Conservation (phyloP, 2,888 invertebrate species). For the Phrixothrix hirtus region DNA sequence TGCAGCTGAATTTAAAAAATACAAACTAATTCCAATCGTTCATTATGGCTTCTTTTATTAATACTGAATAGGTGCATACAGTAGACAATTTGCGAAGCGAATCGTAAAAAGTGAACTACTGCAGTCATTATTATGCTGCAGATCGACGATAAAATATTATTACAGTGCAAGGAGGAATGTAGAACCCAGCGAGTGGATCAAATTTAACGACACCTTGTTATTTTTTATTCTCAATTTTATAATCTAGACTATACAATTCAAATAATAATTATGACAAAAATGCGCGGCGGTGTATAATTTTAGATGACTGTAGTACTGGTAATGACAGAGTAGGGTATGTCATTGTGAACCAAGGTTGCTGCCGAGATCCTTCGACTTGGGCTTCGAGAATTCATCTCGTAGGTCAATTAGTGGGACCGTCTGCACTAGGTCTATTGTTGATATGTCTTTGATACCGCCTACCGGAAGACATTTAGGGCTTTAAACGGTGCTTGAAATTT, state of each 20-base stretch:
- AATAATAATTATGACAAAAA: slow-evolving; percentile 54
- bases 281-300: slow-evolving; percentile 51
- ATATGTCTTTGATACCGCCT: not conserved
- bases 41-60: too few relatives aligned
- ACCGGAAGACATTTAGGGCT: slow-evolving; percentile 2
- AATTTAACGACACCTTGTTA: slow-evolving; percentile 47
- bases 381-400: slow-evolving; percentile 38
- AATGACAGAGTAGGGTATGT: slow-evolving; percentile 52
- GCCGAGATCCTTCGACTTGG: slow-evolving; percentile 46
- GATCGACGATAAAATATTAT: slow-evolving; percentile 36
- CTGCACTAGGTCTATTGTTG: slow-evolving; percentile 12
- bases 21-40: slow-evolving; percentile 13
- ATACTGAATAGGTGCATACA: too few relatives aligned
- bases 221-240: slow-evolving; percentile 45
- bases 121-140: slow-evolving; percentile 29
- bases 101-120: slow-evolving; percentile 25
- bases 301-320: slow-evolving; percentile 45
- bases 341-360: slow-evolving; percentile 49
- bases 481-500: not conserved
- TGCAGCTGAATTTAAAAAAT: too few relatives aligned
- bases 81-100: slow-evolving; percentile 18
- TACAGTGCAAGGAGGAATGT: slow-evolving; percentile 38
- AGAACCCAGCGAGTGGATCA: slow-evolving; percentile 34
- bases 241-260: slow-evolving; percentile 48
- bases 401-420: slow-evolving; percentile 34